These are phyloP conservation scores for Melitaea cinxia DNA, from an alignment of 1,140 invertebrate genomes.

Conservation along the genomic window DNA sequence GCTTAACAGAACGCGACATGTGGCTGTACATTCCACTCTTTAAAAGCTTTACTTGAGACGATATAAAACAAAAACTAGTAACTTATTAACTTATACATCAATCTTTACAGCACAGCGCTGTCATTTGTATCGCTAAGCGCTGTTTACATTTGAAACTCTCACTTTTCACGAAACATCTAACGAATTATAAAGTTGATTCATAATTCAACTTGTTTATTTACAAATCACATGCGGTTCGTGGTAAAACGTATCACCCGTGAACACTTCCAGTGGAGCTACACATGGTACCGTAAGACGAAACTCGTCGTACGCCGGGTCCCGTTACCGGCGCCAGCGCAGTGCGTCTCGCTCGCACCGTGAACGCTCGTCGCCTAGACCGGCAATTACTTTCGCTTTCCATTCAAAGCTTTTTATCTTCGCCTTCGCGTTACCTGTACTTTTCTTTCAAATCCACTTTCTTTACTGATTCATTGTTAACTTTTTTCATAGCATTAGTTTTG, in stretches of 20 bases:
- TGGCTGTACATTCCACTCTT: no score
- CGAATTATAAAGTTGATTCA: background rate
- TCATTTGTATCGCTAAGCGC: constrained; percentile 27
- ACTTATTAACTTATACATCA: background rate
- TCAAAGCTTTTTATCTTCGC: constrained; percentile 57
- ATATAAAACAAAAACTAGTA: no score
- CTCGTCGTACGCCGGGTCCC: constrained; percentile 11
- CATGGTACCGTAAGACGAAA: constrained; percentile 16
- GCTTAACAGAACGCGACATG: no score
- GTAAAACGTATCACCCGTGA: constrained; percentile 3
- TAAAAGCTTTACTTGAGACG: no score
- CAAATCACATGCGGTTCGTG: background rate
- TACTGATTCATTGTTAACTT: constrained; percentile 12
- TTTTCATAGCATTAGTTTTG: constrained; percentile 17
- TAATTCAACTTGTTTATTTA: constrained; percentile 6
- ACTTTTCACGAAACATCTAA: constrained; percentile 50
- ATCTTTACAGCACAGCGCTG: background rate
- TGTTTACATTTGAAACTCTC: constrained; percentile 63
- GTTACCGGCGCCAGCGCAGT: constrained; percentile 40
- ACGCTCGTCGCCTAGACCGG: constrained; percentile 55
- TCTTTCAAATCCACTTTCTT: constrained; percentile 33
- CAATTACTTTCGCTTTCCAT: constrained; percentile 75
- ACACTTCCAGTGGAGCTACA: constrained; percentile 42
- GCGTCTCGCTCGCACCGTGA: constrained; percentile 30
- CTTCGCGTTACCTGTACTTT: constrained; percentile 32